Evolutionary conservation across 2,113 vertebrate species (phyloP), one percentile per base, ranked within the genome.

Genomic region (Ciconia boyciana): DNA sequence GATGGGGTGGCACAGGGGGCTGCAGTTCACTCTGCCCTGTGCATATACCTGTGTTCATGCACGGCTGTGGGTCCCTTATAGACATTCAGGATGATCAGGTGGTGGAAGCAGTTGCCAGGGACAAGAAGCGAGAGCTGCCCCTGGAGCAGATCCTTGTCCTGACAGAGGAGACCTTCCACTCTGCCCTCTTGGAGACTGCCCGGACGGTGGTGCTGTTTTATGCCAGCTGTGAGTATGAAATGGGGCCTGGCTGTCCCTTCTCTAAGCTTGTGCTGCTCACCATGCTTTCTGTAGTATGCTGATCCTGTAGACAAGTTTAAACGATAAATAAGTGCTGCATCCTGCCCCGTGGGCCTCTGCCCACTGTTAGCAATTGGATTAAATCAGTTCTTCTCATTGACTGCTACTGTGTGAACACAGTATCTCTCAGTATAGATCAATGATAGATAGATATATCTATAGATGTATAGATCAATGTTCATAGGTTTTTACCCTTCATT

Each of bases 1-100:
- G 10, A 6, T 36, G 79, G 54, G 54, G 7, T 83, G 71, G 39
- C 61, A 24, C 21, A 1, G 34, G 22, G 41, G 19, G 36, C n/a
- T 82, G 87, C 32, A 25, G 20, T 12, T 75, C 44, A 57, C 52
- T 51, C 49, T 21, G 41, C 44, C 39, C 21, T 48, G 24, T 3
- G 15, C 18, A 14, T 5, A 0, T 48, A 11, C 4, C 41, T 41
- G 9, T 41, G 31, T 29, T 69, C 34, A 74, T 13, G 9, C 41
- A 2, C 0, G 1, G 9, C 60, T 74, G 1, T 93, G 80, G 29
- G 2, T 94, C 54, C 52, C 39, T 96, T 97, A 87, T 95, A 99
- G 99, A 97, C 44, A 62, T 98, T 54, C 97, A 99, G 94, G 99
- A 99, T 44, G 99, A 99, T 93, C 99, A 99, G 94, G 98, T 99